Evolutionary conservation across 2,888 invertebrate species (phyloP), one percentile per base, ranked within the genome.

Genomic region (Meta bourneti): DNA sequence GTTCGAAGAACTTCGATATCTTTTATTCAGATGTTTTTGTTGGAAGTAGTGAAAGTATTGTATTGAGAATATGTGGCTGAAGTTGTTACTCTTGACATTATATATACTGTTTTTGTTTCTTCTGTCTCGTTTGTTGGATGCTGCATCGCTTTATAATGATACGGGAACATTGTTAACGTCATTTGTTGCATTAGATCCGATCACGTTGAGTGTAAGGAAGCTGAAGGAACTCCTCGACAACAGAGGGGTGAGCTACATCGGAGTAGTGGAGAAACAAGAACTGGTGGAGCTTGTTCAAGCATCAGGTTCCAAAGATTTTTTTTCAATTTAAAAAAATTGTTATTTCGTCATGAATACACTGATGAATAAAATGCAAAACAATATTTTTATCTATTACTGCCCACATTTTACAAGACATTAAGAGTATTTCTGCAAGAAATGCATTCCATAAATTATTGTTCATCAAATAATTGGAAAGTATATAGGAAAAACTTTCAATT

Each of bases 171-270:
- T 93, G 52, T 54, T 92, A 70, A 80, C 83, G 16, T 90, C 93
- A 0, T 92, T 93, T 54, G 89, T 86, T 54, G 93, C 95, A 61
- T 94, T 95, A 71, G 95, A 95, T 93, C 95, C 95, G 0, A 94
- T 95, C 93, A 93, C 95, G 4, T 93, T 95, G 90, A 95, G 95
- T 61, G 95, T 95, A 9, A 93, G 94, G 77, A 94, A 94, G 89
- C 93, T 95, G 91, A 95, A 95, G 90, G 94, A 94, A 7, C 93
- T 95, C 48, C 93, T 95, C 48, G 95, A 95, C 90, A 94, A 94
- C 88, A 93, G 95, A 90, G 95, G 95, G 2, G 94, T 95, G 75
- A 95, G 94, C 84, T 95, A 95, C 94, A 94, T 94, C 49, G 94
- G 94, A 61, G 94, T 95, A 9, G 94, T 95, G 8, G 95, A 95